Conservation (phyloP, 2,888 invertebrate genomes). For the Netelia melanura region DNA sequence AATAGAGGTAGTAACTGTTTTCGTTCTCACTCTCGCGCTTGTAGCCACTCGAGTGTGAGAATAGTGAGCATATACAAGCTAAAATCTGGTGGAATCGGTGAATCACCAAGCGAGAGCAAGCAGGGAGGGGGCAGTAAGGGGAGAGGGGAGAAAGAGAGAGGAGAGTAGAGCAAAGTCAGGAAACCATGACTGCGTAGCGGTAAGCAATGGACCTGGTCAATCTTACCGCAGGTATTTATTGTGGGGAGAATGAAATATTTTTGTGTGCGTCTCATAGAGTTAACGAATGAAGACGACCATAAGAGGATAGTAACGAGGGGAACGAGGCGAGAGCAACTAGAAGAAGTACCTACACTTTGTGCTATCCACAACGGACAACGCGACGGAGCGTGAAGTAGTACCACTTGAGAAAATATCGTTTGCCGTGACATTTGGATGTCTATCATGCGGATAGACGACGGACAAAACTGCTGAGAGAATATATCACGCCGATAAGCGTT, state of each 20-base stretch:
- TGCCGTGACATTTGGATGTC: slow-evolving; percentile 25
- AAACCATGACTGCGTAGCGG: slow-evolving; percentile 32
- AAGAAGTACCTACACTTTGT: slow-evolving; percentile 24
- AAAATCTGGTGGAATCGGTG: slow-evolving; percentile 47
- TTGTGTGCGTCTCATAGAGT: slow-evolving; percentile 45
- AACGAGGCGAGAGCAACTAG: not conserved
- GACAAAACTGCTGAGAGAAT: slow-evolving; percentile 14
- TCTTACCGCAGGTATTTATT: slow-evolving; percentile 56
- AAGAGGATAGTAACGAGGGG: slow-evolving; percentile 9
- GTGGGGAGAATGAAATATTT: slow-evolving; percentile 54
- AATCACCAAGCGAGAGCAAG: not conserved
- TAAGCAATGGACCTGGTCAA: slow-evolving; percentile 59
- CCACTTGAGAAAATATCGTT: slow-evolving; percentile 39
- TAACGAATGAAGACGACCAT: slow-evolving; percentile 60
- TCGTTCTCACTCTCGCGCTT: slow-evolving; percentile 50
- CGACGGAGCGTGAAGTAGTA: slow-evolving; percentile 41
- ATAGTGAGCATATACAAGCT: slow-evolving; percentile 39
- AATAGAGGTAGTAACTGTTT: slow-evolving; percentile 40
- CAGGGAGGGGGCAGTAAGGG: slow-evolving; percentile 41
- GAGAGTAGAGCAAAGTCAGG: slow-evolving; percentile 9
- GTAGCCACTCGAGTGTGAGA: slow-evolving; percentile 63
- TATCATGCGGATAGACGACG: slow-evolving; percentile 21
- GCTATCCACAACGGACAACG: slow-evolving; percentile 41
- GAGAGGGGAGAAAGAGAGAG: slow-evolving; percentile 42
- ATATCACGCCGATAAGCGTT: not conserved